Evolutionary conservation across 2,888 invertebrate species (phyloP), one percentile per base, ranked within the genome.

Genomic region (Chaetogeoica ovagalla): DNA sequence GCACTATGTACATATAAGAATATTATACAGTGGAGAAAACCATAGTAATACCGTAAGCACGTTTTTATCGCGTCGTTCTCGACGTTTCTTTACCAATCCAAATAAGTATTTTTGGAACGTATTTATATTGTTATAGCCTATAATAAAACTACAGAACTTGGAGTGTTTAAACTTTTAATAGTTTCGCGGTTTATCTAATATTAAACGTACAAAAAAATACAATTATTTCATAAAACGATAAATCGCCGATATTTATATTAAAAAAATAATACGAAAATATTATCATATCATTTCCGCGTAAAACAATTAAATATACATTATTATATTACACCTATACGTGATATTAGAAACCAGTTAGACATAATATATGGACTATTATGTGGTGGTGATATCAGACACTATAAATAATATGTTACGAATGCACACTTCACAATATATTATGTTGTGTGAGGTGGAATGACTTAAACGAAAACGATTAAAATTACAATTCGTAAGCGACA

Each of bases 91-190:
- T 59, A 21, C 15, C 15, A 39, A 66, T 74, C n/a, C 9, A 55
- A 57, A 74, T 43, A 62, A 65, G 11, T 55, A n/a, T 66, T 21
- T 63, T 73, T n/a, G 30, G 39, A 60, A 52, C 63, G 19, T 70
- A 52, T 55, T 9, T n/a, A 19, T 62, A 48, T n/a, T 62, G 30
- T 62, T n/a, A 62, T 13, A 48, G 19, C 9, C 21, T 15, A 19
- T 72, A 39, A 73, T 62, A 73, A n/a, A 62, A 62, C n/a, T 15
- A 30, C 30, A 52, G 48, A 62, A 62, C 30, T 52, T 15, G 2
- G 15, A n/a, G 15, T 15, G 3, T 65, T 66, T 57, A 57, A 66
- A 57, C 39, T 30, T 4, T 30, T n/a, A n/a, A 30, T 13, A 66
- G 57, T 65, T 74, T 23, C 13, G 19, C 21, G 23, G 17, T 1